Base-by-base conservation (phyloP, 2,113 vertebrate genomes). In the Brachirus orientalis region DNA sequence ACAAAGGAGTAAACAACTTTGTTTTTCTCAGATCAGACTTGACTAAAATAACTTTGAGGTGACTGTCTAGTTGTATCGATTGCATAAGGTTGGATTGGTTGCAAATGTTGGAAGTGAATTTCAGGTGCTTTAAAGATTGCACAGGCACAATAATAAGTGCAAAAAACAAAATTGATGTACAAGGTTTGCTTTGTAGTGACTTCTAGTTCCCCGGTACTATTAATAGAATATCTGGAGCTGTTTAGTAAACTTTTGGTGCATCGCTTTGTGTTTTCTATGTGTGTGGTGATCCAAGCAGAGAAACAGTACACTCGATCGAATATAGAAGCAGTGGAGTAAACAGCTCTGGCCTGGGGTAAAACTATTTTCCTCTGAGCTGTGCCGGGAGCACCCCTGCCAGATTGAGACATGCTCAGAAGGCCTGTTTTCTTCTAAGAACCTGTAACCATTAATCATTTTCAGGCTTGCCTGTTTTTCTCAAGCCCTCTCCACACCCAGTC, bases 391-490 rank as follows among this genome's bases (percentile, higher is more conserved):
- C 22, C 28, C 77, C 12, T 80, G 56, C 68, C 60, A 64, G 60
- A 84, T 44, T 67, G 68, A 81, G 72, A 86, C 90, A 92, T 91
- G 89, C 87, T 73, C 90, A 88, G 91, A 86, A 71, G 81, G 77
- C 78, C 88, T 93, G 91, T 93, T 94, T 92, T 93, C 89, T 87
- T 91, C 83, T 71, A 75, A 78, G 89, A 93, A 92, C 90, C 91
- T 92, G 91, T 80, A 92, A 91, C 90, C 86, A 92, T 93, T 92
- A 93, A 92, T 93, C 92, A 93, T 63, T 75, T 58, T 51, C 46
- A 63, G 62, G 76, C 57, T 66, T 38, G 53, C 52, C 48, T 77
- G 88, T 88, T 82, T 87, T 81, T 75, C 76, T 66, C 83, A 50
- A 40, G 37, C 65, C 65, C 51, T 63, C 53, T 89, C 89, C 90